Evolutionary conservation across 2,888 invertebrate species (phyloP), one percentile per base, ranked within the genome.

Genomic region (Melinopterus prodromus): DNA sequence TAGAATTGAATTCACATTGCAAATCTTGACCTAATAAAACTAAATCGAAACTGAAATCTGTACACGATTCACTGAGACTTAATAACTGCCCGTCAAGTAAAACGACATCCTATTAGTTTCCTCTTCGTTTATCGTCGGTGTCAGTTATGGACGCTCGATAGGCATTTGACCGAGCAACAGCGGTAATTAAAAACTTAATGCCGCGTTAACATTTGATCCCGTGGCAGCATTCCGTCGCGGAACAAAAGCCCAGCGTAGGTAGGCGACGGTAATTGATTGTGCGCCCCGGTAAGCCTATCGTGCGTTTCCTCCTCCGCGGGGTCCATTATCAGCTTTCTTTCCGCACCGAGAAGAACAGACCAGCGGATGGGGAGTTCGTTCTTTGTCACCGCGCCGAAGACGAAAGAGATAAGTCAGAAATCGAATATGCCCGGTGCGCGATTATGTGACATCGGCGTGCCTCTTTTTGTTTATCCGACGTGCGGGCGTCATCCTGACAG

Each of bases 401-500:
- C 53, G 53, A 4, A 12, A 4, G 53, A 53, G 53, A 53, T 53
- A 53, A 53, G 53, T 53, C 12, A 53, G 53, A 53, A 53, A 53
- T 53, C 53, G 53, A 53, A 53, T 53, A 53, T 53, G 53, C 12
- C 53, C 12, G 7, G 53, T 12, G 53, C 53, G 53, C 53, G 53
- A 53, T 53, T 53, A 53, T 53, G 12, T 53, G 53, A 53, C 53
- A 53, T 53, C 1, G 53, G 53, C 26, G 26, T 26, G 26, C 26
- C 12, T 53, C 9, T 53, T 53, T 53, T 53, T 53, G 53, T 53
- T 53, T 53, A 53, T 53, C 53, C 53, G 5, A 1, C 53, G 12
- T 53, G 53, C 53, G 53, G 53, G 53, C 53, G 53, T 53, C 53
- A 53, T 53, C 53, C 53, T 53, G 53, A 53, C 53, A 53, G 53